Base-by-base conservation (phyloP, 2,888 invertebrate species). In the Papilio elwesi region DNA sequence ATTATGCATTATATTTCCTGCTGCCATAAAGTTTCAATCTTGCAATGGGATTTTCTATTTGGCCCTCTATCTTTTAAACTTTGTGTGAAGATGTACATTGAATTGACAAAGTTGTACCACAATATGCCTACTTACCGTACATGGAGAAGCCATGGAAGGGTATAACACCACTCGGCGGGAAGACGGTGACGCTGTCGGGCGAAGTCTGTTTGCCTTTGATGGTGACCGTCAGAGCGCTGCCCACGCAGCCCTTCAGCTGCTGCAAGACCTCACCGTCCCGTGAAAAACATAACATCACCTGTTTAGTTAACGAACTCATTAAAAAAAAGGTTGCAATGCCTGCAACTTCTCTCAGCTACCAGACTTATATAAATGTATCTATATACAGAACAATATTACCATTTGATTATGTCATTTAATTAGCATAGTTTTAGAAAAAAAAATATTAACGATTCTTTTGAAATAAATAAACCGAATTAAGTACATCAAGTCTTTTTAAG, bases 111-210 rank as follows among this genome's bases (percentile, higher is more conserved):
- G 26, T 26, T 26, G 26, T 26, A 47, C n/a, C n/a, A 63, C 0
- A 11, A 11, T 48, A 15, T 9, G 7, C 13, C 26, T 4, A 67
- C 90, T 83, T 94, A 98, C 98, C 98, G 88, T 98, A 98, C 99
- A 99, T 99, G 26, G 98, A 97, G 88, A 99, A 98, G 0, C 99
- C 99, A 87, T 99, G 98, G 89, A 98, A 99, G 0, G 99, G 99
- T 78, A 99, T 98, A 52, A 99, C 96, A 0, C 98, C 98, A 85
- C 97, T 98, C 0, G 99, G 99, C 9, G 99, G 99, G 85, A 98
- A 98, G 57, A 96, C 95, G 26, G 97, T 96, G 26, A 96, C 94
- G 82, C 95, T 96, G 80, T 97, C 97, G 7, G 95, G 89, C 0
- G 95, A 92, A 0, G 95, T 93, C 77, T 95, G 95, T 82, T 95